Evolutionary conservation across 2,797 vertebrate species (phyloP).

Genomic region (Lemur catta): DNA sequence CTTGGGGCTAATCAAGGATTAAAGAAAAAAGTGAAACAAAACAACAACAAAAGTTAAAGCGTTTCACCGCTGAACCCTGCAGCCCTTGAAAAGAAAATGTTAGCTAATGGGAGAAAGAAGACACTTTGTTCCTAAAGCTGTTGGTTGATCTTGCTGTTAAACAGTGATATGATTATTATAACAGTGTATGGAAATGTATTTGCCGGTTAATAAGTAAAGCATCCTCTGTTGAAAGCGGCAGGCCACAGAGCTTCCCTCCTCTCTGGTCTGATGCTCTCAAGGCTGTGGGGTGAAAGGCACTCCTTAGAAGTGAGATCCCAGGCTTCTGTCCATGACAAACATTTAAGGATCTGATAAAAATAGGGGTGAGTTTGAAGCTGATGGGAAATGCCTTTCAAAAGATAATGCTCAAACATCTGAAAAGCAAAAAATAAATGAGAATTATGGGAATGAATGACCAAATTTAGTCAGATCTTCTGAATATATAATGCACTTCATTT

Average conservation of each 20-base stretch:
- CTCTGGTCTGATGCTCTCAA: background rate
- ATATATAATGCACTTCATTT: background rate
- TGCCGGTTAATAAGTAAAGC: background rate
- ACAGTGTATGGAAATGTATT: background rate
- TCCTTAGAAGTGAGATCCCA: background rate
- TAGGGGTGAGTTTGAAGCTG: background rate
- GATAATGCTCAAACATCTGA: background rate
- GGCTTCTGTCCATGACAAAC: background rate
- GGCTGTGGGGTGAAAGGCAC: background rate
- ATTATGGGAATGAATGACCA: background rate
- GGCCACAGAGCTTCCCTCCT: background rate
- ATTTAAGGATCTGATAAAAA: background rate
- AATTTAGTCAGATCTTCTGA: background rate
- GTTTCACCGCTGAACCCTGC: background rate
- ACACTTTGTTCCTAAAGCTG: background rate
- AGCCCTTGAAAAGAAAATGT: background rate
- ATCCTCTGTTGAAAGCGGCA: background rate
- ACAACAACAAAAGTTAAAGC: background rate
- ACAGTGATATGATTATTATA: background rate
- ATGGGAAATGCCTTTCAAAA: background rate
- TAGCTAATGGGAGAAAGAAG: background rate
- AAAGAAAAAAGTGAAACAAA: background rate
- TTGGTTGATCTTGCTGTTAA: background rate
- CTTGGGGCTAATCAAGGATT: constrained; percentile 37
- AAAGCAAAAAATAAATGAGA: background rate